Evolutionary conservation across 2,888 invertebrate genomes (phyloP), one percentile per base, ranked within the genome.

Genomic region (Scaeva pyrastri): DNA sequence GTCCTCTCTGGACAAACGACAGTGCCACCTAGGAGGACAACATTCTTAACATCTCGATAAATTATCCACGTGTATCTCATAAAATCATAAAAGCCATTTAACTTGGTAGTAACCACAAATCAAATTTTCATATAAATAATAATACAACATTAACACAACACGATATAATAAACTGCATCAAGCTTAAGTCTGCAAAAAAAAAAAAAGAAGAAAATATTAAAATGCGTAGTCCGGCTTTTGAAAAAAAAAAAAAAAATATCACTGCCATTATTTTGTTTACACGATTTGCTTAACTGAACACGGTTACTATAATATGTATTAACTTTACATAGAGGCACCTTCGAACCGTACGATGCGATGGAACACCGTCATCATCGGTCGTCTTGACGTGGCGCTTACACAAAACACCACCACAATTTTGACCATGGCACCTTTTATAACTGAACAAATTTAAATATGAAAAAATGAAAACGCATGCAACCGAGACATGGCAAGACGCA

Each of bases 401-500:
- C 64, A 50, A 21, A 68, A 55, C 55, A 64, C 58, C 55, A 64
- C 58, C 39, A 41, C 36, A 58, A n/a, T 31, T 68, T 48, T 79
- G 78, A 79, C 78, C 78, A 43, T 73, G 72, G 73, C 79, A 79
- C 73, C 56, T 79, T 73, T 68, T 48, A n/a, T n/a, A 8, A 66
- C 11, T 14, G n/a, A 55, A 71, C 5, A 31, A 77, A 55, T 71
- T 62, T 71, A 64, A 70, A 70, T 55, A 77, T 62, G 52, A 50
- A 36, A 50, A 36, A 60, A 52, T 5, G 31, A 31, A 31, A 31
- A 31, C 50, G 60, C 43, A 26, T 45, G 71, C 70, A 78, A 62
- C 19, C 60, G 62, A 71, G 60, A 71, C 52, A 62, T 11, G 62
- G 43, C 36, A 77, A 48, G 48, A 72, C 56, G 72, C 66, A 58